Conservation (phyloP, 2,113 vertebrate genomes). For the Synchiropus splendidus region DNA sequence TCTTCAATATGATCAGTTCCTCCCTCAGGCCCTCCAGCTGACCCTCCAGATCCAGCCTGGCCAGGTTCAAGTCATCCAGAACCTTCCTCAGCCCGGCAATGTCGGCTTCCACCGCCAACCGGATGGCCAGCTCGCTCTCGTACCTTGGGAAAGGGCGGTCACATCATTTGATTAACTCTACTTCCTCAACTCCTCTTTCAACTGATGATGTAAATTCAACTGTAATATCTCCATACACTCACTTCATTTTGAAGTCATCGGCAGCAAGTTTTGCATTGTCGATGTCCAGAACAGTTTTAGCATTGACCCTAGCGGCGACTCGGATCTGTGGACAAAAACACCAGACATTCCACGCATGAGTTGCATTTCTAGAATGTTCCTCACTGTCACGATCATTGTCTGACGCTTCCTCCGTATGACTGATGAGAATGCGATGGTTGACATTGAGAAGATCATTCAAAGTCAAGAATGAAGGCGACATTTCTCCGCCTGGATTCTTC, state of each 20-base stretch:
- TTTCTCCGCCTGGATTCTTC: too few relatives aligned
- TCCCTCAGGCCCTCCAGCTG: slow-evolving; percentile 55
- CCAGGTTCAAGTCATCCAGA: slow-evolving; percentile 52
- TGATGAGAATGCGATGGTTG: background rate
- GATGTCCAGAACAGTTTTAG: slow-evolving; percentile 65
- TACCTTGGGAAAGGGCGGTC: slow-evolving; percentile 30
- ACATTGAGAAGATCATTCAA: too few relatives aligned
- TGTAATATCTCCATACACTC: slow-evolving; percentile 40
- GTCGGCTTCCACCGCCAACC: slow-evolving; percentile 50
- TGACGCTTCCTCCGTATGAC: background rate
- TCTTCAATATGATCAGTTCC: slow-evolving; percentile 54
- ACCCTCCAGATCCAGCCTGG: slow-evolving; percentile 51
- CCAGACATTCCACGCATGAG: accelerated
- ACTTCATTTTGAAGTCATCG: slow-evolving; percentile 85
- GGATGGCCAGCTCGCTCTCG: slow-evolving; percentile 52
- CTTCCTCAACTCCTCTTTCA: too few relatives aligned
- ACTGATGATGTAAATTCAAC: too few relatives aligned
- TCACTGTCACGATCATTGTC: background rate
- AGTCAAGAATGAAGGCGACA: too few relatives aligned
- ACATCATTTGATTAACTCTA: too few relatives aligned
- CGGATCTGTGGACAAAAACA: slow-evolving; percentile 42
- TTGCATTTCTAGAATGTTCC: too few relatives aligned
- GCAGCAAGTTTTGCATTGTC: slow-evolving; percentile 80
- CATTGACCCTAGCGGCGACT: slow-evolving; percentile 53
- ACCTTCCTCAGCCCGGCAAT: slow-evolving; percentile 39